phyloP scores from a whole-genome alignment of 2,797 vertebrate species.

The Lophotriccus pileatus region DNA sequence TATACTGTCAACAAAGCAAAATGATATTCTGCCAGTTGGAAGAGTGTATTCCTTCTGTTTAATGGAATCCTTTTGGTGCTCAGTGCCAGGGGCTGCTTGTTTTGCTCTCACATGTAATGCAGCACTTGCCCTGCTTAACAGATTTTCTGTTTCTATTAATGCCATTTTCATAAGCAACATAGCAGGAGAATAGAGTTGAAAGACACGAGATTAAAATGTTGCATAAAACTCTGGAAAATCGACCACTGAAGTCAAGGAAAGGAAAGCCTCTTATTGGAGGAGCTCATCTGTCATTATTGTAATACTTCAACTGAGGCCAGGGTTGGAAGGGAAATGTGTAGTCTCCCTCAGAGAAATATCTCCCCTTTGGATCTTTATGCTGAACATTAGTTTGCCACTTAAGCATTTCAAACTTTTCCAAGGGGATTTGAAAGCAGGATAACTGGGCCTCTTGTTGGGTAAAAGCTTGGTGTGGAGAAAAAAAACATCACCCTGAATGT shows the following conservation, averaged over 20 bases:
- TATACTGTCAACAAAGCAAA: conserved; percentile 51
- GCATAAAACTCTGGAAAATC: conserved; percentile 55
- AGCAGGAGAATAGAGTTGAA: conserved; percentile 43
- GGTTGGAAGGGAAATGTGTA: conserved; percentile 25
- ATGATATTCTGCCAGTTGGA: conserved; percentile 35
- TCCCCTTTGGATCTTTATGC: conserved; percentile 24
- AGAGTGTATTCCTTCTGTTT: conserved; percentile 63
- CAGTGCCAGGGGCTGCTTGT: conserved; percentile 42
- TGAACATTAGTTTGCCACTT: conserved; percentile 39
- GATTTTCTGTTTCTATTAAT: conserved; percentile 52
- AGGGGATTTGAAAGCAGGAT: background rate
- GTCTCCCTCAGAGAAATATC: background rate
- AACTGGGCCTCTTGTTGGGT: background rate
- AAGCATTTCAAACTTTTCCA: conserved; percentile 28
- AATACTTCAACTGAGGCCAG: conserved; percentile 32
- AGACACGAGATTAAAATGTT: conserved; percentile 52
- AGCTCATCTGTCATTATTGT: conserved; percentile 56
- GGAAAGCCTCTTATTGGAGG: conserved; percentile 61
- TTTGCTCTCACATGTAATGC: conserved; percentile 31
- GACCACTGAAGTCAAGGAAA: conserved; percentile 52
- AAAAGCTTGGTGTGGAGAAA: background rate
- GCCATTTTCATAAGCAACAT: conserved; percentile 57
- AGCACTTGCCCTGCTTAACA: conserved; percentile 42
- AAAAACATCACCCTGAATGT: background rate
- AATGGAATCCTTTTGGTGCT: conserved; percentile 56